A percentile compares a stretch with the other conserved stretches of the same genome.
These are phyloP conservation scores for Pristionchus mayeri DNA, from an alignment of 2,888 invertebrate species.

Conservation along the genomic window DNA sequence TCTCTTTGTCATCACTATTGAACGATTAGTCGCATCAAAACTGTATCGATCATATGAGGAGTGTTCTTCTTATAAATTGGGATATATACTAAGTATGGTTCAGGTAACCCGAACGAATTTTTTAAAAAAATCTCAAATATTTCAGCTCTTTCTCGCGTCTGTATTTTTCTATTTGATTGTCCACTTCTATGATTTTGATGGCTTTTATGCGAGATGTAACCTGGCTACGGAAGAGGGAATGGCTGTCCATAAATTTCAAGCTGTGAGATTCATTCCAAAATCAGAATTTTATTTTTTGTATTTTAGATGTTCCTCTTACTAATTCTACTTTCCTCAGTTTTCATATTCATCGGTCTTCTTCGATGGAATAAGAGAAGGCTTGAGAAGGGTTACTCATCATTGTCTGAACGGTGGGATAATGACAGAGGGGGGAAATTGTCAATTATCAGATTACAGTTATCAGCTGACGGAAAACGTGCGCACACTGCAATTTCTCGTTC, in stretches of 20 bases:
- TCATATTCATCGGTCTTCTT: not conserved
- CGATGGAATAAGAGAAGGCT: not conserved
- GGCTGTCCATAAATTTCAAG: not conserved
- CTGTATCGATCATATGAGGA: not conserved
- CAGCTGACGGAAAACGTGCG: conserved; percentile 2
- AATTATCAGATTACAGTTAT: not conserved
- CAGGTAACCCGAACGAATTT: not conserved
- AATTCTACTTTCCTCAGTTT: not conserved
- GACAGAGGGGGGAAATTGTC: no score
- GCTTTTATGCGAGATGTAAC: not conserved
- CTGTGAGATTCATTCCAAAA: not conserved
- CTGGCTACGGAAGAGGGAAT: not conserved
- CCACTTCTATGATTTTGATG: not conserved
- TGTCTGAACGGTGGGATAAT: not conserved
- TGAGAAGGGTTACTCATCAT: not conserved
- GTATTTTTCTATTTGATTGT: conserved; percentile 4
- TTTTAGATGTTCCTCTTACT: not conserved
- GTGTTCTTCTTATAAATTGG: not conserved
- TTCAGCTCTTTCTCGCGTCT: not conserved
- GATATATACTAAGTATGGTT: not conserved
- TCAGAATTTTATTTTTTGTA: not conserved
- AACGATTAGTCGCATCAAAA: not conserved
- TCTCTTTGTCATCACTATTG: not conserved
- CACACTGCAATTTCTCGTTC: not conserved
- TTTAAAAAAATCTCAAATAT: not conserved